Percentiles rank a stretch among this genome's conserved stretches.
Conservation (phyloP, 2,888 invertebrate species). For the Colletes collaris region DNA sequence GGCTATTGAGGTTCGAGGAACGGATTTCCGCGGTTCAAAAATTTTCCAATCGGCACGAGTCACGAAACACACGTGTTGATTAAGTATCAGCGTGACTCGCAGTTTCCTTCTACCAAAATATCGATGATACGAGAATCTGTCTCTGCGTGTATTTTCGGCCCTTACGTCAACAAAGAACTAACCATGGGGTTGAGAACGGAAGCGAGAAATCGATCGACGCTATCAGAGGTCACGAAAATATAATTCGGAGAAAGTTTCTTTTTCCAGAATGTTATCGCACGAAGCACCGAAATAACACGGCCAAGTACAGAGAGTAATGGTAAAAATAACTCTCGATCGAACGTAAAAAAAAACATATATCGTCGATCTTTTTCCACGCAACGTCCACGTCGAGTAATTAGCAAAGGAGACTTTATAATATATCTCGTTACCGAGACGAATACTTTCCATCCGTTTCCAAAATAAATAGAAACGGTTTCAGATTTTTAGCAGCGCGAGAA, state of each 20-base stretch:
- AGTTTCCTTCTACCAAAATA: slow-evolving; percentile 28
- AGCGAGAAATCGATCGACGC: slow-evolving; percentile 23
- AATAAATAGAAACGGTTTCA: too few species aligned
- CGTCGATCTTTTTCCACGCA: background rate
- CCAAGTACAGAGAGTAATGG: background rate
- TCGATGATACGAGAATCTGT: slow-evolving; percentile 12
- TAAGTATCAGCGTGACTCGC: background rate
- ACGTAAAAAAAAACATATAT: too few species aligned
- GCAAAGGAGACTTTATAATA: background rate
- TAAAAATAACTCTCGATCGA: background rate
- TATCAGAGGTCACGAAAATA: slow-evolving; percentile 23
- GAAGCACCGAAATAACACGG: background rate
- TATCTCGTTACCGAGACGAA: too few species aligned
- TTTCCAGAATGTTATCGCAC: background rate
- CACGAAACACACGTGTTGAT: background rate
- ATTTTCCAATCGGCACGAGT: too few species aligned
- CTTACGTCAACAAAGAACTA: slow-evolving; percentile 36
- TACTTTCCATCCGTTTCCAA: too few species aligned
- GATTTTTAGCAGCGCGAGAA: background rate
- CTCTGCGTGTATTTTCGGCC: slow-evolving; percentile 17
- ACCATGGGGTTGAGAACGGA: slow-evolving; percentile 26
- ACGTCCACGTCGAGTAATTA: too few species aligned
- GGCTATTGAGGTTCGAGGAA: too few species aligned
- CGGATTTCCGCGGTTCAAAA: too few species aligned
- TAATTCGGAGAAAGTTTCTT: slow-evolving; percentile 36